Base-by-base conservation (phyloP, 23 tunicate species). In the Trididemnum nubilum region DNA sequence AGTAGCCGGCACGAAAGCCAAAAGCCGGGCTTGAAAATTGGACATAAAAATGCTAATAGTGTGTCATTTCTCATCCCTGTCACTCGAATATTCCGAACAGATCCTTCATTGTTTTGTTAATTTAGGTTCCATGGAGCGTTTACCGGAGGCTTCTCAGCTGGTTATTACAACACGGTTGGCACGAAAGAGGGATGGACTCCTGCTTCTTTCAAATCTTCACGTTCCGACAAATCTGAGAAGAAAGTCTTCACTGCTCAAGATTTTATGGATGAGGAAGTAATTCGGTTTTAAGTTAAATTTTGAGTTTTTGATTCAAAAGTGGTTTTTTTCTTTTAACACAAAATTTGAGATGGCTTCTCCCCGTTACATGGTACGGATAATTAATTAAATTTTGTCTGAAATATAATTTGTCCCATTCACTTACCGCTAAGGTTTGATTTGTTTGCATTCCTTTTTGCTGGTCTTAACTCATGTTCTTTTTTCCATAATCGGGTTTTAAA, bases 91-190 rank as follows among this genome's bases (percentile, higher is more conserved):
- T n/a, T n/a, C n/a, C n/a, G n/a, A n/a, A n/a, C n/a, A n/a, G n/a
- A n/a, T n/a, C n/a, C n/a, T n/a, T n/a, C n/a, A n/a, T 12, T 49
- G 12, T 49, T 49, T 18, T 49, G 12, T 49, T 49, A 21, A 18
- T 85, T 50, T 72, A 73, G 99, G 27, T 95, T 95, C 50, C 99
- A 95, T 81, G 99, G 99, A 32, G 99, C 99, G 18, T 95, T 95
- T 60, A 95, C 99, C 38, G 99, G 99, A 2, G 99, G 99, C 25
- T 95, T 95, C 44, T 95, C 99, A 3, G 99, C 99, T 27, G 98
- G 99, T 39, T 89, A 95, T 82, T 95, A 89, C 78, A 95, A 95
- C 92, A 84, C 99, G 9, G 99, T 95, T 28, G 99, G 92, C 32
- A 73, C 95, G 2, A 85, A 89, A 71, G 99, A 90, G 21, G 99